Percentiles rank a stretch among this genome's conserved stretches.
These are phyloP conservation scores for Seladonia tumulorum DNA, from an alignment of 2,888 invertebrate species.

Conservation along the genomic window DNA sequence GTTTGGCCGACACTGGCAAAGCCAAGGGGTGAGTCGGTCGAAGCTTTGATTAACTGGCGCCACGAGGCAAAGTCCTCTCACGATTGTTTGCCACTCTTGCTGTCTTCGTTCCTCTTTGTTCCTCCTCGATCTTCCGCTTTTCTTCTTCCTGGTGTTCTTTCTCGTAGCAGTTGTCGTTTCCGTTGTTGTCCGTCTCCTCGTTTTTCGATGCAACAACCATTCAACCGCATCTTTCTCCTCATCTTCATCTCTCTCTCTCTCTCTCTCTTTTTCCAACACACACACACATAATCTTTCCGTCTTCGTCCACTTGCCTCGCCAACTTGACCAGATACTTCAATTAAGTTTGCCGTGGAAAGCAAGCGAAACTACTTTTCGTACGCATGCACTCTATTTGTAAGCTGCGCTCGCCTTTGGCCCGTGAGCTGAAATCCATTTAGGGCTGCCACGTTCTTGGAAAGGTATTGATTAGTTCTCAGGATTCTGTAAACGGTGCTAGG, in stretches of 20 bases:
- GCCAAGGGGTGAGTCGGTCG: constrained; percentile 58
- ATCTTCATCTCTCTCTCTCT: not conserved
- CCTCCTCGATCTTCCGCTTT: not conserved
- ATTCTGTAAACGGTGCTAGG: constrained; percentile 7
- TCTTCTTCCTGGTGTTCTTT: constrained; percentile 16
- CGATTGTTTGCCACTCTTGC: constrained; percentile 67
- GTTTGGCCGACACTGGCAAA: constrained; percentile 65
- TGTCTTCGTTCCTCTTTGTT: constrained; percentile 37
- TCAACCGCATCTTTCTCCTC: constrained; percentile 12
- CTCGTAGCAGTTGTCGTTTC: constrained; percentile 36
- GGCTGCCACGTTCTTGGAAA: constrained; percentile 12
- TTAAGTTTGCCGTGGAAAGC: constrained; percentile 39
- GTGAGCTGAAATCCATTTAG: constrained; percentile 37
- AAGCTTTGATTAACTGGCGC: constrained; percentile 74
- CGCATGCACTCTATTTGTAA: constrained; percentile 40
- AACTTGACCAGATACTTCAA: constrained; percentile 50
- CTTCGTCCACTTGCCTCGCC: not conserved
- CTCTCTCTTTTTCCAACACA: constrained; percentile 1
- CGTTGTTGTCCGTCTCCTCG: constrained; percentile 14
- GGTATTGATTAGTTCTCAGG: constrained; percentile 26
- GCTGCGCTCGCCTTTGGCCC: not conserved
- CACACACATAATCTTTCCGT: not conserved
- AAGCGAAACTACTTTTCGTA: constrained; percentile 41
- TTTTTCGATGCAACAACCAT: constrained; percentile 18
- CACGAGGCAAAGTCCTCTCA: constrained; percentile 60